Percentiles rank a stretch among this genome's conserved stretches.
Evolutionary conservation across 2,113 vertebrate species (phyloP).

Genomic region (Rattus rattus): DNA sequence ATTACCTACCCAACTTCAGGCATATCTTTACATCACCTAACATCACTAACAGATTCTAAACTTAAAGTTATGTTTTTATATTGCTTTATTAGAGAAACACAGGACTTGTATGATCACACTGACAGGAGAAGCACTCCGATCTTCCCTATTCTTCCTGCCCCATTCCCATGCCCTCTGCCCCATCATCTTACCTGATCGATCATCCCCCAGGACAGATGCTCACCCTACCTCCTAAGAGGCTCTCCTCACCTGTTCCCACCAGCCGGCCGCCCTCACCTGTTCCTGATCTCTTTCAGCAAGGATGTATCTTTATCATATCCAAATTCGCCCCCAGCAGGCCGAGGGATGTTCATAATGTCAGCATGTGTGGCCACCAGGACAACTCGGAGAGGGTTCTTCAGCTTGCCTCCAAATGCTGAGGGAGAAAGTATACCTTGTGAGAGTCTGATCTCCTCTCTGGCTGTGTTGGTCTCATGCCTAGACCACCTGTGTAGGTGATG

Average conservation of each 20-base stretch:
- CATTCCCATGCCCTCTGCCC: fast-evolving
- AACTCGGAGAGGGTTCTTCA: slow-evolving; percentile 92
- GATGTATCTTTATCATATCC: slow-evolving; percentile 93
- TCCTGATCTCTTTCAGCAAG: slow-evolving; percentile 93
- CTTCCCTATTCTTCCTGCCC: no score
- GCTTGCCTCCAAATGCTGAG: slow-evolving; percentile 93
- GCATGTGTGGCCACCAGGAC: slow-evolving; percentile 96
- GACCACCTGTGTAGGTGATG: not conserved
- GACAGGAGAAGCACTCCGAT: not conserved
- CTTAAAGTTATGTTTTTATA: not conserved
- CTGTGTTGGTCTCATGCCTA: not conserved
- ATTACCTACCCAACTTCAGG: not conserved
- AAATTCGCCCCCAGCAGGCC: slow-evolving; percentile 94
- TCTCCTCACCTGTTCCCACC: no score
- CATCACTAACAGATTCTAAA: not conserved
- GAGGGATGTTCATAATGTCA: slow-evolving; percentile 95
- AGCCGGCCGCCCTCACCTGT: slow-evolving; percentile 88
- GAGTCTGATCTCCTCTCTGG: fast-evolving
- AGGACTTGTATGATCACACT: not conserved
- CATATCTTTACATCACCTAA: no score
- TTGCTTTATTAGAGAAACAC: not conserved
- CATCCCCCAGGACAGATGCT: not conserved
- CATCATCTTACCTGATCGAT: no score
- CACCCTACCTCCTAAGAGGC: no score
- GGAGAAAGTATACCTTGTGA: not conserved